phyloP scores from a whole-genome alignment of 2,888 invertebrate genomes.

The Spodoptera picta region DNA sequence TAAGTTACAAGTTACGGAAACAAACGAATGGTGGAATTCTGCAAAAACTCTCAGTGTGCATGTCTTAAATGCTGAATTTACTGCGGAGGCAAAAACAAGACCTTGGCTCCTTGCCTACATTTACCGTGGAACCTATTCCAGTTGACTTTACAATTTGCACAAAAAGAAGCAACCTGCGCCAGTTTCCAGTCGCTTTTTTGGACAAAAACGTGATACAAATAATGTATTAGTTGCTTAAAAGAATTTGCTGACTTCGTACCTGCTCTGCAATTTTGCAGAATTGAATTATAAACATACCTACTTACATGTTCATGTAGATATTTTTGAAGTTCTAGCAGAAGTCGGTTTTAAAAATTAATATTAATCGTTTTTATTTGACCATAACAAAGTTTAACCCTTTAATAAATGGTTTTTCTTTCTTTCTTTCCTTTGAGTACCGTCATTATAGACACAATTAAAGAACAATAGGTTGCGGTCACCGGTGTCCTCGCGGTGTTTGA shows the following conservation, averaged over 20 bases:
- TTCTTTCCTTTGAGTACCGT: too few relatives aligned
- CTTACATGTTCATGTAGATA: background rate
- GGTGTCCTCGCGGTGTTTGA: too few relatives aligned
- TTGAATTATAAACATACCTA: background rate
- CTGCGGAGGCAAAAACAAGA: slow-evolving; percentile 36
- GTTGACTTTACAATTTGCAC: slow-evolving; percentile 42
- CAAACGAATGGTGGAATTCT: slow-evolving; percentile 16
- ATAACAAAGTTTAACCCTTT: too few relatives aligned
- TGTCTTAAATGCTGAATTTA: slow-evolving; percentile 45
- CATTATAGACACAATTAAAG: too few relatives aligned
- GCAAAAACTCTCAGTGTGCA: slow-evolving; percentile 32
- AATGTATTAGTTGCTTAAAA: slow-evolving; percentile 1
- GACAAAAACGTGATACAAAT: slow-evolving; percentile 12
- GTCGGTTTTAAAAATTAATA: too few relatives aligned
- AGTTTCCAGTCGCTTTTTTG: slow-evolving; percentile 15
- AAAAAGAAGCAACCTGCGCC: slow-evolving; percentile 28
- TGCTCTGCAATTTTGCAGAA: background rate
- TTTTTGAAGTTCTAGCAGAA: too few relatives aligned
- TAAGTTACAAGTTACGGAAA: slow-evolving; percentile 20
- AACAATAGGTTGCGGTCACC: too few relatives aligned
- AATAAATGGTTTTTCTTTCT: too few relatives aligned
- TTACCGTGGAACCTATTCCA: slow-evolving; percentile 30
- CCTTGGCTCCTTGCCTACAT: slow-evolving; percentile 48
- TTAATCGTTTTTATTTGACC: too few relatives aligned
- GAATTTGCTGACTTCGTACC: slow-evolving; percentile 2